These are phyloP conservation scores for Osedax fenrisi DNA, from an alignment of 2,888 invertebrate genomes.

Conservation along the genomic window DNA sequence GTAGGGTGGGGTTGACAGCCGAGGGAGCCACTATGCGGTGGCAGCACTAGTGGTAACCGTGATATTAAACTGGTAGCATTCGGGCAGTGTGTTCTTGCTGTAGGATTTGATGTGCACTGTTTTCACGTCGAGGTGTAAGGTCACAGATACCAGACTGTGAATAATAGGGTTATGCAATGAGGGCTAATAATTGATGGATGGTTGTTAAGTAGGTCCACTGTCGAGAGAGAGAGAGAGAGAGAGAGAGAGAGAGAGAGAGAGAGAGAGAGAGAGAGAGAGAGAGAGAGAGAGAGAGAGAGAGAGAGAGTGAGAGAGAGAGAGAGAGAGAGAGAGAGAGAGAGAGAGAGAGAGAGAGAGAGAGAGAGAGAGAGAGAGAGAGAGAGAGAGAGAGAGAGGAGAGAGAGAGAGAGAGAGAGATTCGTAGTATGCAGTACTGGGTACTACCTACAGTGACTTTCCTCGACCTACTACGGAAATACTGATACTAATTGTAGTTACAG, in stretches of 20 bases:
- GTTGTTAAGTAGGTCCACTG: background rate
- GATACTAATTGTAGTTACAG: too few species aligned
- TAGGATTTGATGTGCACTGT: conserved; percentile 81
- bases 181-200: background rate
- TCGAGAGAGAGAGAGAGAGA: background rate
- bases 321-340: background rate
- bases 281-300: background rate
- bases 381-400: background rate
- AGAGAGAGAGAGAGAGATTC: background rate
- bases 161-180: background rate
- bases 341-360: background rate
- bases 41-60: too few species aligned
- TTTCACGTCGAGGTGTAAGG: conserved; percentile 54
- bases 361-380: background rate
- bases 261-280: background rate
- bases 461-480: too few species aligned
- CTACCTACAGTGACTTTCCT: too few species aligned
- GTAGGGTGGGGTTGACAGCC: too few species aligned
- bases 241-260: background rate
- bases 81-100: conserved; percentile 74
- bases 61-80: conserved; percentile 77
- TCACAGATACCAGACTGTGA: background rate
- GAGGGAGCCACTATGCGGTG: too few species aligned
- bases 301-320: background rate
- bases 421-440: too few species aligned